Evolutionary conservation across 2,888 invertebrate genomes (phyloP), one percentile per base, ranked within the genome.

Genomic region (Zygaena filipendulae): DNA sequence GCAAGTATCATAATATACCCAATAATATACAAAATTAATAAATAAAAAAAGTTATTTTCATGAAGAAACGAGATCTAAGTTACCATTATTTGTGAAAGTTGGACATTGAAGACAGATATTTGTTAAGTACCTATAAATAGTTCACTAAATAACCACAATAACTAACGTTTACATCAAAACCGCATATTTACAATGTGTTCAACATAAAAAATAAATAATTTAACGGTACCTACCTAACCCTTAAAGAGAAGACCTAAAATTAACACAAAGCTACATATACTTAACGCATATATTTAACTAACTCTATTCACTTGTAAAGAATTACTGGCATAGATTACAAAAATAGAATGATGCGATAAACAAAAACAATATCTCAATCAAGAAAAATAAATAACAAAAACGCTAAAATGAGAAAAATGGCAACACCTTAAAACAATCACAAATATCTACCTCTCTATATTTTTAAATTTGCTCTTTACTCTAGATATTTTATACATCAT

Each of bases 181-280:
- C 61, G 64, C 59, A 38, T 77, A 77, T 77, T 67, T 75, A 77
- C 77, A 79, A 40, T 38, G 52, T 59, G 62, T 64, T 67, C 75
- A 79, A 79, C 79, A 71, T 77, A 72, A 70, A 66, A 69, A 77
- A 79, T 79, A 79, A 77, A 79, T 79, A 77, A 79, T 75, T 72
- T 74, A 77, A 74, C 63, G 54, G 46, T 66, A 64, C 59, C 53
- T 53, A 53, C 41, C 69, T 69, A 72, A 59, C 52, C 59, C 72
- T 72, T 72, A 74, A 16, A 16, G 7, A 16, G 4, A 16, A 16
- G 4, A 4, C n/a, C n/a, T n/a, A n/a, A n/a, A 6, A 16, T 16
- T 60, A 50, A 58, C 56, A 59, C 56, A 59, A 47, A 44, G 44
- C 45, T 66, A 69, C 64, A 47, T 67, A 68, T 64, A 69, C 63